Conservation (phyloP, 2,888 invertebrate species). For the Acleris holmiana region DNA sequence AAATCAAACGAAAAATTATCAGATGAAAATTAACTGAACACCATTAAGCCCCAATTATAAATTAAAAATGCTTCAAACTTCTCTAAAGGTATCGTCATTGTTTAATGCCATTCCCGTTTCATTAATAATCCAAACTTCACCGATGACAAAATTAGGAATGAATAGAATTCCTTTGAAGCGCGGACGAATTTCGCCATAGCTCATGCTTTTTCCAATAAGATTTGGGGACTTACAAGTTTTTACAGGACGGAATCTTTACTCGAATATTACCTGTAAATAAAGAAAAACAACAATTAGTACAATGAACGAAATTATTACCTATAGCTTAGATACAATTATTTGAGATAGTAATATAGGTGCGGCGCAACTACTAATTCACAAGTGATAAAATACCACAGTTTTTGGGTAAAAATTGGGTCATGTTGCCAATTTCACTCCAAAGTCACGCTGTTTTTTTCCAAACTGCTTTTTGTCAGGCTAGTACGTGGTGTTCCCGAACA, state of each 20-base stretch:
- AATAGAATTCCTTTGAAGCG: constrained; percentile 17
- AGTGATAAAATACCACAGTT: no score
- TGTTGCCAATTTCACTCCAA: no score
- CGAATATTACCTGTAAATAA: constrained; percentile 31
- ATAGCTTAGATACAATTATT: no score
- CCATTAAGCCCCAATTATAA: no score
- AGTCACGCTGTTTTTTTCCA: no score
- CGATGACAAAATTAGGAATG: constrained; percentile 25
- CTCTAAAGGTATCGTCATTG: constrained; percentile 4
- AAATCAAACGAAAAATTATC: no score
- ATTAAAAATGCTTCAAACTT: neutral
- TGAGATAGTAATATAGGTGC: no score
- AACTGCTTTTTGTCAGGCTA: no score
- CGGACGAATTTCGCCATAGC: constrained; percentile 15
- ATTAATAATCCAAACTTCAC: constrained; percentile 27
- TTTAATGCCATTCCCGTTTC: constrained; percentile 11
- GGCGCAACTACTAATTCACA: no score
- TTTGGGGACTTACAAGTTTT: constrained; percentile 32
- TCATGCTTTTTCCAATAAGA: constrained; percentile 23
- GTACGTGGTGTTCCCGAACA: neutral
- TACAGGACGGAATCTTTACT: constrained; percentile 13
- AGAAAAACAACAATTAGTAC: constrained; percentile 17
- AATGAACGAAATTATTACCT: neutral
- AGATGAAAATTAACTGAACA: no score
- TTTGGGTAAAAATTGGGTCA: no score